Percentiles rank a stretch among this genome's conserved stretches.
Conservation (phyloP, 1,140 invertebrate species). For the Sesamia nonagrioides region DNA sequence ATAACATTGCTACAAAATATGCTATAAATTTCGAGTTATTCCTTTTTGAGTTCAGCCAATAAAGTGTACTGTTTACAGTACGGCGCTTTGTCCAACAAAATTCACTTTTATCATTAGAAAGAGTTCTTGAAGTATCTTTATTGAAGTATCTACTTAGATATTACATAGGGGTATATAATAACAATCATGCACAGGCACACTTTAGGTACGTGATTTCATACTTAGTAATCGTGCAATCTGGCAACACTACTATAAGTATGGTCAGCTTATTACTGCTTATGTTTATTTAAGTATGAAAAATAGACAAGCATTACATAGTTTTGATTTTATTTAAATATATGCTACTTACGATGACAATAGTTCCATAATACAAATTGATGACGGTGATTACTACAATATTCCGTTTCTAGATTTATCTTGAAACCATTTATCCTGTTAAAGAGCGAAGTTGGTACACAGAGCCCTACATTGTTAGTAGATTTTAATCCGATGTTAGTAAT, state of each 20-base stretch:
- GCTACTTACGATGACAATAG: neutral
- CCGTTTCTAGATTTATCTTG: too few species aligned
- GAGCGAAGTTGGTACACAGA: neutral
- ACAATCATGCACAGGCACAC: neutral
- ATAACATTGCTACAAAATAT: too few species aligned
- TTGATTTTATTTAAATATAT: neutral
- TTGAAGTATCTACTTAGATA: neutral
- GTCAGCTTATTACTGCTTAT: constrained; percentile 6
- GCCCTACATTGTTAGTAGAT: neutral
- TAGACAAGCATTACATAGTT: neutral
- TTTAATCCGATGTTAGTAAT: neutral
- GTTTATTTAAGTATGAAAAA: constrained; percentile 34
- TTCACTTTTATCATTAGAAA: too few species aligned
- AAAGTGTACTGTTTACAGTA: too few species aligned
- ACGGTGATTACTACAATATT: neutral
- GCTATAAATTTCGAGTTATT: too few species aligned
- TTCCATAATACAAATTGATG: neutral
- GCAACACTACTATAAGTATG: neutral
- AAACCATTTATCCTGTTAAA: neutral
- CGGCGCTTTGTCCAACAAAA: too few species aligned
- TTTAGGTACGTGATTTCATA: neutral
- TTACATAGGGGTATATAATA: neutral
- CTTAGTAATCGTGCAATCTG: neutral
- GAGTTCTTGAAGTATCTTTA: neutral
- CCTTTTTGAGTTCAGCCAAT: too few species aligned